Evolutionary conservation across 2,113 vertebrate species (phyloP), one percentile per base, ranked within the genome.

Genomic region (Uropsilus gracilis): DNA sequence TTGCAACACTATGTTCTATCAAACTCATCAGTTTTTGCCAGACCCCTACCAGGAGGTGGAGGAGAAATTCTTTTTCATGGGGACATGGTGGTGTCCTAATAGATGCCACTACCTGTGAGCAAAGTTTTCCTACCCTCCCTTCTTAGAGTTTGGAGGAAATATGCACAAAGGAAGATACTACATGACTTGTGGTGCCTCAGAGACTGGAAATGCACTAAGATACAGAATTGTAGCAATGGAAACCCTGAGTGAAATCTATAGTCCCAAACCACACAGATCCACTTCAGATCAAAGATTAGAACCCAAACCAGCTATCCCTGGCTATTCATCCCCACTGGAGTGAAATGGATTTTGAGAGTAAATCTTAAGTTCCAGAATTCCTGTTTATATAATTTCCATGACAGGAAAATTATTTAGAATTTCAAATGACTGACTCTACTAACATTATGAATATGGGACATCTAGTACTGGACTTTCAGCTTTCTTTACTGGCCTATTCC

Each of bases 401-500:
- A 77, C 11, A 71, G 59, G 37, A 9, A 53, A 73, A 11, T 34
- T 34, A 16, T 3, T 0, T 28, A 64, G 59, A 44, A 12, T 94
- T 89, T 61, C 91, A 39, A 55, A 57, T 1, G 0, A 66, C 68
- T 30, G 0, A 0, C 39, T n/a, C 37, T 30, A 18, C 61, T 91
- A 42, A 53, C 77, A 34, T 32, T 24, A 26, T 46, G 46, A 37
- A 87, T 1, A 77, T 0, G 46, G 64, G 76, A 94, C 86, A 73
- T 39, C 30, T 53, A 0, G 71, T 90, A 5, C 76, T 13, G 59
- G 76, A 68, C 34, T 16, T 59, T 0, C n/a, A 34, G 69, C n/a
- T 44, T 87, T 55, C 80, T 64, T 50, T 11, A 26, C 68, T 92
- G 61, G 64, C 46, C 81, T 75, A 4, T 97, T 83, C 91, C 84